A percentile compares a stretch with the other conserved stretches of the same genome.
phyloP scores from a whole-genome alignment of 2,888 invertebrate genomes.

The Pseudococcus jackbeardsleyi region DNA sequence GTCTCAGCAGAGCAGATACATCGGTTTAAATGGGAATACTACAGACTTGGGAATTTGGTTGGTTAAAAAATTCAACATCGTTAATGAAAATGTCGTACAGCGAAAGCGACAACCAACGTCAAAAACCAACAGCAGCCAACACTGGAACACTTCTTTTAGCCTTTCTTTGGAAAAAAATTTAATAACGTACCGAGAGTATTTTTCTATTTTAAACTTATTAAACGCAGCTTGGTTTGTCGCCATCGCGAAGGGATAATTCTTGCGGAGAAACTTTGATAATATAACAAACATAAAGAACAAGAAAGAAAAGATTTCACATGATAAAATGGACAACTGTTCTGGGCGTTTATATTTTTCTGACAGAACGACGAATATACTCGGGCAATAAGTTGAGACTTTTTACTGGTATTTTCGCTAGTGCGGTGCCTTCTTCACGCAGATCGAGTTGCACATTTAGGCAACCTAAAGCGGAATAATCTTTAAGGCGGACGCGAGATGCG shows the following conservation, averaged over 20 bases:
- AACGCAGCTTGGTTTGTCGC: neutral
- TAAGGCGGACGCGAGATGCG: slow-evolving; percentile 1
- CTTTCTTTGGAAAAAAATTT: slow-evolving; percentile 15
- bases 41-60: neutral
- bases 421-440: neutral
- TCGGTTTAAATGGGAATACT: neutral
- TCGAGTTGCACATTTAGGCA: neutral
- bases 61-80: slow-evolving; percentile 31
- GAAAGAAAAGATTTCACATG: slow-evolving; percentile 32
- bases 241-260: slow-evolving; percentile 28
- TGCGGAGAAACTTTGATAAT: slow-evolving; percentile 31
- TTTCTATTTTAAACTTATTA: slow-evolving; percentile 44
- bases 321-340: slow-evolving; percentile 44
- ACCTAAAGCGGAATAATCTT: slow-evolving; percentile 24
- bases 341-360: slow-evolving; percentile 32
- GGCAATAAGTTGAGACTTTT: slow-evolving; percentile 48
- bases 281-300: slow-evolving; percentile 28
- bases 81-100: slow-evolving; percentile 44
- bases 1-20: neutral
- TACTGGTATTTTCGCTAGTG: neutral
- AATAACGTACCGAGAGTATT: slow-evolving; percentile 32
- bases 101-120: neutral
- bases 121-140: neutral
- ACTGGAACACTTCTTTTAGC: neutral
- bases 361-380: slow-evolving; percentile 26